Percentiles rank a stretch among this genome's conserved stretches.
phyloP scores from a whole-genome alignment of 2,113 vertebrate genomes.

The Upupa epops region DNA sequence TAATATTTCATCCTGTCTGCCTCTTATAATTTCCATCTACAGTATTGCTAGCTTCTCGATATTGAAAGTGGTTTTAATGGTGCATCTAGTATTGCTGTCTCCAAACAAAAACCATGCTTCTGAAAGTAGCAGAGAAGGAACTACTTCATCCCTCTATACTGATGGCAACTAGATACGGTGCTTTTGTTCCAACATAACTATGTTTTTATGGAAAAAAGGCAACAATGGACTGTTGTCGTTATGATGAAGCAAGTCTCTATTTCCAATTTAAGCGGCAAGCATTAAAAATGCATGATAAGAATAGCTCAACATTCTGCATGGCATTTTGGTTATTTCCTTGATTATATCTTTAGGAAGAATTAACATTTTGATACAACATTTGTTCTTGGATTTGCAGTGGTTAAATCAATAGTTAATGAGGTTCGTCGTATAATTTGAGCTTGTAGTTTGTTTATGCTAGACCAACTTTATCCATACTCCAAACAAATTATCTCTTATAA shows the following conservation, averaged over 20 bases:
- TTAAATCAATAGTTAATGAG: conserved; percentile 92
- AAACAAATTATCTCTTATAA: conserved; percentile 99
- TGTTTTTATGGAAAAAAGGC: not conserved
- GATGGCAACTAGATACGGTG: not conserved
- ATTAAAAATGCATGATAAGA: not conserved
- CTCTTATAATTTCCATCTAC: not conserved
- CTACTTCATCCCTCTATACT: not conserved
- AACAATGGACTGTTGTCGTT: not conserved
- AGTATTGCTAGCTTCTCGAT: not conserved
- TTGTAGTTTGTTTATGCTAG: conserved; percentile 99
- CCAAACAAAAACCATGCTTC: not conserved
- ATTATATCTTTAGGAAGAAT: conserved; percentile 39
- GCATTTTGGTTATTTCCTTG: not conserved
- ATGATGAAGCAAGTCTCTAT: not conserved
- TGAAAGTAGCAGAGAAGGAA: not conserved
- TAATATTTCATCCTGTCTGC: not conserved
- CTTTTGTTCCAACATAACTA: not conserved
- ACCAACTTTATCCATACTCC: conserved; percentile 97
- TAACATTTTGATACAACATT: conserved; percentile 57
- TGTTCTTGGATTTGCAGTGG: conserved; percentile 72
- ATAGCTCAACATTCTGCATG: not conserved
- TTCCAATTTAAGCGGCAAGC: not conserved
- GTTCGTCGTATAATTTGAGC: conserved; percentile 91
- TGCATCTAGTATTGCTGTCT: not conserved
- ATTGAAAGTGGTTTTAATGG: not conserved